These are phyloP conservation scores for Oryzaephilus surinamensis DNA, from an alignment of 1,140 invertebrate species.

Conservation along the genomic window DNA sequence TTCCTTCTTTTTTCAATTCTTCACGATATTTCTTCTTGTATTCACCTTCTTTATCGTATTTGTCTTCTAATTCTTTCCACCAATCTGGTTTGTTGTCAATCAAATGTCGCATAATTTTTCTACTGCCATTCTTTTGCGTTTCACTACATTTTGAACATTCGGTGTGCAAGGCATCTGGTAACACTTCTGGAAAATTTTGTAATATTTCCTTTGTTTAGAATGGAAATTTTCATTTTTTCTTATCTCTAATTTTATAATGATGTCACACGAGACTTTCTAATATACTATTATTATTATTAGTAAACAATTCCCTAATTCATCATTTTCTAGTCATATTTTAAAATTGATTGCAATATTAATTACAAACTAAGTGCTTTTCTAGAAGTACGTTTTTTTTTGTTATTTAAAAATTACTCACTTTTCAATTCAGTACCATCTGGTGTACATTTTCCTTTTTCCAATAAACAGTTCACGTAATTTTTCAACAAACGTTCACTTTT, in stretches of 20 bases:
- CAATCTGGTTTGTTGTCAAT: slow-evolving; percentile 42
- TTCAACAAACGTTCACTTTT: slow-evolving; percentile 49
- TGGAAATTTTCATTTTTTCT: too few relatives aligned
- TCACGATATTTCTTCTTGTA: slow-evolving; percentile 35
- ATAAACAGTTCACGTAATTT: slow-evolving; percentile 53
- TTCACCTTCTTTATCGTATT: slow-evolving; percentile 45
- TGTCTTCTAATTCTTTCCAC: slow-evolving; percentile 44
- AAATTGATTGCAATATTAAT: too few relatives aligned
- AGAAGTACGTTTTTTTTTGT: neutral
- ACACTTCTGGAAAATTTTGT: slow-evolving; percentile 17
- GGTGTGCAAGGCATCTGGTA: slow-evolving; percentile 56
- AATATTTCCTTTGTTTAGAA: too few relatives aligned
- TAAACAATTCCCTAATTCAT: too few relatives aligned
- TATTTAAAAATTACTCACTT: slow-evolving; percentile 40
- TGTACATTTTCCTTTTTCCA: slow-evolving; percentile 54
- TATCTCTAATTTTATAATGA: too few relatives aligned
- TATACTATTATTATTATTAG: too few relatives aligned
- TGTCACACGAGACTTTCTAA: too few relatives aligned
- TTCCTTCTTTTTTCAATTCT: slow-evolving; percentile 12
- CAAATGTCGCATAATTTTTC: slow-evolving; percentile 49
- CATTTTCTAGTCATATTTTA: too few relatives aligned
- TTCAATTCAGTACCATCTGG: slow-evolving; percentile 56
- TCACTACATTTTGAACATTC: slow-evolving; percentile 57
- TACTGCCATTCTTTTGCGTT: slow-evolving; percentile 49
- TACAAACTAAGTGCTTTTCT: too few relatives aligned